These are phyloP conservation scores for Hypocryptadius cinnamomeus DNA, from an alignment of 2,113 vertebrate species.

Conservation along the genomic window DNA sequence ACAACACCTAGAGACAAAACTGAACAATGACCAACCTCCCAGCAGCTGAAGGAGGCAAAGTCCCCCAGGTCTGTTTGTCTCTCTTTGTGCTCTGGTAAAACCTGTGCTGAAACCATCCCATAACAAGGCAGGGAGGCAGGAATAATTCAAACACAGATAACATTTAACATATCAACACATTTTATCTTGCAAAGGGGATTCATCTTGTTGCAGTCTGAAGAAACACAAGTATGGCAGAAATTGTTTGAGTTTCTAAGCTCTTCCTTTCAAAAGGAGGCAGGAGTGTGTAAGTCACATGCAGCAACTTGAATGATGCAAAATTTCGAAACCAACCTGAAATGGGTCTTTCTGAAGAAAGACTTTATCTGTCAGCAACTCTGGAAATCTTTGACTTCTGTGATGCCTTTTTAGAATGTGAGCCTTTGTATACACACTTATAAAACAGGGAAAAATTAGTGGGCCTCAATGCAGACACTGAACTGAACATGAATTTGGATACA, in stretches of 20 bases:
- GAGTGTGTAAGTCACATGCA: accelerated
- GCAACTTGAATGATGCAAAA: not conserved
- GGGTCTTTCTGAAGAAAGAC: not conserved
- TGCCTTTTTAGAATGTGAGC: not conserved
- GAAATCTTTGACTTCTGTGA: not conserved
- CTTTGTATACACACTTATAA: not conserved
- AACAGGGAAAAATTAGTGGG: not conserved
- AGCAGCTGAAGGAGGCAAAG: not conserved
- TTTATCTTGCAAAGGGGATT: not conserved
- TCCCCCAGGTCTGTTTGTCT: not conserved
- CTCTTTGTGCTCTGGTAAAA: not conserved
- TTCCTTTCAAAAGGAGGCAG: too few relatives aligned
- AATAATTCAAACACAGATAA: not conserved
- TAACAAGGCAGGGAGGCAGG: not conserved
- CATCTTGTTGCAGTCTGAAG: not conserved
- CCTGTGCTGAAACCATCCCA: not conserved
- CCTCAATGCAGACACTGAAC: not conserved
- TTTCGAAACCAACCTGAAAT: not conserved
- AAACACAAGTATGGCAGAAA: not conserved
- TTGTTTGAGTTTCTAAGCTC: not conserved
- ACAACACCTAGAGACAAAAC: not conserved
- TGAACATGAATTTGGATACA: not conserved
- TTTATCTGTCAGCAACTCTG: not conserved
- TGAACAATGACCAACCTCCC: not conserved
- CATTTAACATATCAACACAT: not conserved